Conservation (phyloP, 2,888 invertebrate species). For the Euzetes globulus region DNA sequence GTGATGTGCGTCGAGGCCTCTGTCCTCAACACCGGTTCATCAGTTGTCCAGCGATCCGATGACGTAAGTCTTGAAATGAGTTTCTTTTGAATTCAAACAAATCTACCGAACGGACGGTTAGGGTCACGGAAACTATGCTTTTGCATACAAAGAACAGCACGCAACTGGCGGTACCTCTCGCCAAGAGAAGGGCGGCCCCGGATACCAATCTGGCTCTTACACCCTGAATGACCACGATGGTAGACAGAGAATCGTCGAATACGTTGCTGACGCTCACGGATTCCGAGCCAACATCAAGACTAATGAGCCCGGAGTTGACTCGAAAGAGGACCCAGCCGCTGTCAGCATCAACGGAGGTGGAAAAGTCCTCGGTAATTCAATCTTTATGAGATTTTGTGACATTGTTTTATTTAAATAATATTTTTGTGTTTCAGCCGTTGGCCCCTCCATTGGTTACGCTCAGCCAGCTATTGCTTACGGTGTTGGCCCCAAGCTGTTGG, state of each 20-base stretch:
- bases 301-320: conserved; percentile 40
- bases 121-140: conserved; percentile 39
- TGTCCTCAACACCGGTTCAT: conserved; percentile 24
- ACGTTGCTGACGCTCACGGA: conserved; percentile 39
- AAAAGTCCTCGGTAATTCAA: neutral
- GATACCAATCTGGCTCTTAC: conserved; percentile 38
- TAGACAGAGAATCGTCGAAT: conserved; percentile 39
- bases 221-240: conserved; percentile 39
- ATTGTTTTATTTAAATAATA: too few species aligned
- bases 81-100: neutral
- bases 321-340: conserved; percentile 38
- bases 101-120: neutral
- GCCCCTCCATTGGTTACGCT: too few species aligned
- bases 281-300: conserved; percentile 39
- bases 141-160: conserved; percentile 41
- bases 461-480: neutral
- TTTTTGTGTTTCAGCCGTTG: too few species aligned
- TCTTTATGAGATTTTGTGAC: too few species aligned
- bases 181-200: conserved; percentile 38
- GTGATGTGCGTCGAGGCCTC: neutral
- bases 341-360: conserved; percentile 34
- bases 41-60: conserved; percentile 24
- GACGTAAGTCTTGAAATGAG: conserved; percentile 8
- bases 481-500: too few species aligned
- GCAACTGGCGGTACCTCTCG: conserved; percentile 40